Conservation (phyloP, 2,797 vertebrate species). For the Semaprochilodus insignis region DNA sequence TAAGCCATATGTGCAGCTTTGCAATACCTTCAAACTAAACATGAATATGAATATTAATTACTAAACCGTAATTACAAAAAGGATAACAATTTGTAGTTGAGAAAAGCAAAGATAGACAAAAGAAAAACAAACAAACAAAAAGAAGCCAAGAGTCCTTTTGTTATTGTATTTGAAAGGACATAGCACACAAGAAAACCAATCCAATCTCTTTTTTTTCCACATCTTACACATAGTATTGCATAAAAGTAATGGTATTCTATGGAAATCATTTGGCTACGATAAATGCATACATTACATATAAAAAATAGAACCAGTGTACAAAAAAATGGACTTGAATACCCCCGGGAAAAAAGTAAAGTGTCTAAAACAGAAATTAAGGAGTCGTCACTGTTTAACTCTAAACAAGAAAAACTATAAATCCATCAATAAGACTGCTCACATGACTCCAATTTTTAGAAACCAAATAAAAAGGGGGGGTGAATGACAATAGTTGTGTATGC, state of each 20-base stretch:
- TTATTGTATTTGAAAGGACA: slow-evolving; percentile 80
- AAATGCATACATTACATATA: slow-evolving; percentile 94
- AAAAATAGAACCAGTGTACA: slow-evolving; percentile 92
- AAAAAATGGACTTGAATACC: slow-evolving; percentile 83
- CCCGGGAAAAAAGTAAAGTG: slow-evolving; percentile 57
- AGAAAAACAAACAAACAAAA: background rate
- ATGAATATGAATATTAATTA: background rate
- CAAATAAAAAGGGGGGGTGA: background rate
- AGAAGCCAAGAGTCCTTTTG: slow-evolving; percentile 31
- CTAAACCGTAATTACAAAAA: background rate
- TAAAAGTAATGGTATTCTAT: slow-evolving; percentile 88
- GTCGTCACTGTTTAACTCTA: slow-evolving; percentile 28
- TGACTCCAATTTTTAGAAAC: slow-evolving; percentile 11
- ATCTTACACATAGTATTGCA: slow-evolving; percentile 87
- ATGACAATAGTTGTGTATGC: background rate
- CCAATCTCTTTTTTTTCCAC: slow-evolving; percentile 85
- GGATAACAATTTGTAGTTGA: background rate
- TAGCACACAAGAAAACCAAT: slow-evolving; percentile 81
- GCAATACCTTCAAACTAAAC: background rate
- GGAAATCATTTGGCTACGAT: slow-evolving; percentile 92
- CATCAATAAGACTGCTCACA: background rate
- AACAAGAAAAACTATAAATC: background rate
- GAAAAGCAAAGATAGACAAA: background rate
- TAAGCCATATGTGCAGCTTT: slow-evolving; percentile 5
- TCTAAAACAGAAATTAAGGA: slow-evolving; percentile 40